These are phyloP conservation scores for Nyctalus aviator DNA, from an alignment of 2,797 vertebrate genomes.

Conservation along the genomic window DNA sequence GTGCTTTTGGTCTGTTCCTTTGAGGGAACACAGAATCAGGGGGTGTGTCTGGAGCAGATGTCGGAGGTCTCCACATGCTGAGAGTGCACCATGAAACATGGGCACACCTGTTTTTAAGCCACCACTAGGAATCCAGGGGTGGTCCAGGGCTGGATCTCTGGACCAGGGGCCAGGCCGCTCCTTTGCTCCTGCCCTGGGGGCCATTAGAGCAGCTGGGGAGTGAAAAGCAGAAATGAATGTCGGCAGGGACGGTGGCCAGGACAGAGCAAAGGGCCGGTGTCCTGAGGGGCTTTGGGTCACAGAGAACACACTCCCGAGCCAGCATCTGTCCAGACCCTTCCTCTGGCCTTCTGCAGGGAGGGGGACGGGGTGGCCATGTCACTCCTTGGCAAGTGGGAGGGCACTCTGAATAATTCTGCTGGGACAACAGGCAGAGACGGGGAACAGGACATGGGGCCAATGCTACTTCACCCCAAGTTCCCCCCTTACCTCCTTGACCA, in stretches of 20 bases:
- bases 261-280: not conserved
- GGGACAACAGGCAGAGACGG: not conserved
- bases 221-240: not conserved
- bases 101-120: not conserved
- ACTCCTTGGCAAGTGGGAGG: not conserved
- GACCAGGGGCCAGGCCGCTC: fast-evolving
- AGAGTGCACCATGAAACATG: fast-evolving
- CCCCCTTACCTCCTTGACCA: not conserved
- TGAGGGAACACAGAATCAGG: not conserved
- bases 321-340: not conserved
- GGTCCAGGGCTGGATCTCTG: not conserved
- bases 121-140: fast-evolving
- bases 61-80: not conserved
- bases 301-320: not conserved
- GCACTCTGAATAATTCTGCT: not conserved
- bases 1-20: not conserved
- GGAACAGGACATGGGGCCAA: not conserved
- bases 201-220: not conserved
- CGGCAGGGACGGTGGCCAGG: not conserved
- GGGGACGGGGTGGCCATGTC: not conserved
- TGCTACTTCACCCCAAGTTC: not conserved
- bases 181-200: not conserved
- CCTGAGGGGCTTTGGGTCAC: not conserved
- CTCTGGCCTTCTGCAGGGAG: not conserved
- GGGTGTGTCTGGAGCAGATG: fast-evolving